Base-by-base conservation (phyloP, 64 coral and sea anemone genomes). In the Montipora cactus region DNA sequence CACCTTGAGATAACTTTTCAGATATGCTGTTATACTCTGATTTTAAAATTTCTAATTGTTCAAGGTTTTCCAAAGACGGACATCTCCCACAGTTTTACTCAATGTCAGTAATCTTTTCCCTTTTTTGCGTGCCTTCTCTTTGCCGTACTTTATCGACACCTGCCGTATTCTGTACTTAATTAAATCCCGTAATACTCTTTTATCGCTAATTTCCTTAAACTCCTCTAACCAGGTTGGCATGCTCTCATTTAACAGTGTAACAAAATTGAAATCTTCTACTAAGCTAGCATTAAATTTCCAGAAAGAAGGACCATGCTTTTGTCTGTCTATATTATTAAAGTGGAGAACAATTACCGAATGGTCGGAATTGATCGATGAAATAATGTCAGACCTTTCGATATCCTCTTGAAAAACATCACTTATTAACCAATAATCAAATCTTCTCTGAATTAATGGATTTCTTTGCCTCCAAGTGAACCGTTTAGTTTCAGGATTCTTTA, bases 251-350 rank as follows among this genome's bases (percentile, higher is more conserved):
- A 69, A 44, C 58, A 47, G 8, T 44, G 47, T 81, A 20, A 85
- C 81, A 85, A 66, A 85, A 64, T 85, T 14, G 1, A 11, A 59
- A 46, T 85, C 59, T 9, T 85, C 37, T 10, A 69, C 5, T 66
- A 85, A 47, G 45, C n/a, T 66, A 68, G 44, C 64, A 18, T 70
- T 85, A 67, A 85, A 85, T 85, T 85, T 67, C 59, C 59, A 28
- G 25, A 85, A 85, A 5, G 21, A 69, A 64, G 59, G 81, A 7
- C 4, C 81, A 19, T 67, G 52, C n/a, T 67, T 61, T 85, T 67
- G 55, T 15, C 44, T 18, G 3, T 69, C 55, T 47, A 68, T 47
- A 46, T 25, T 44, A 44, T 18, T 66, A 44, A 85, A 67, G 9
- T 85, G 57, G 12, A 71, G 44, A 19, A 47, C 8, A 22, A 84